Evolutionary conservation across 53 echinoderm and acorn worm genomes (phyloP), one percentile per base, ranked within the genome.

Genomic region (Crossaster papposus): DNA sequence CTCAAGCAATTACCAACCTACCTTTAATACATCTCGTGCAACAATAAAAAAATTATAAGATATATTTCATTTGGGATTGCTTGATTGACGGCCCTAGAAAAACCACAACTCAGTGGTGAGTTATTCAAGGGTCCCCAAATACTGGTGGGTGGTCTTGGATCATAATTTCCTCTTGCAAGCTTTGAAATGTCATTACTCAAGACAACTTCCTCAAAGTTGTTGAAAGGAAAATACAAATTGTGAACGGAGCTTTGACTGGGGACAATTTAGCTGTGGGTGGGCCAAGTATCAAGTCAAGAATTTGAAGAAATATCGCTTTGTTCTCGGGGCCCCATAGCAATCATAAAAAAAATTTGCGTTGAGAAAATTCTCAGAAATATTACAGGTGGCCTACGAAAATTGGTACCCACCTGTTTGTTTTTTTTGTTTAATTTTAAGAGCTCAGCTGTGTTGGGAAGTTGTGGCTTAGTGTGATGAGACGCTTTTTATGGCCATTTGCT

Each of bases 341-440:
- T 15, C 22, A 55, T 22, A 58, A 32, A 54, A 9, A 54, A 32
- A 80, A 78, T 51, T 50, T 0, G 0, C 78, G 6, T 4, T 4
- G 17, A 58, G 58, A 76, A 22, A n/a, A 54, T 80, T 80, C 80
- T 58, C 33, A 33, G 85, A 72, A 72, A 71, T 85, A 52, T 6
- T 52, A 73, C 38, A 85, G 85, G 85, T 85, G 85, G 85, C 51
- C 70, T 6, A n/a, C n/a, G n/a, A 51, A 70, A 83, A 26, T 18
- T 82, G 37, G 2, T 30, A 17, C 28, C n/a, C 78, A 78, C 78
- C 78, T 44, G 78, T 32, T 50, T 26, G n/a, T n/a, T 12, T 14
- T 6, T 34, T 2, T 24, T 28, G 78, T 24, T 78, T 78, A 78
- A 18, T 78, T 78, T 78, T 78, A 78, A 78, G 78, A 78, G 50